These are phyloP conservation scores for Pentalonia nigronervosa DNA, from an alignment of 1,140 invertebrate genomes.

Conservation along the genomic window DNA sequence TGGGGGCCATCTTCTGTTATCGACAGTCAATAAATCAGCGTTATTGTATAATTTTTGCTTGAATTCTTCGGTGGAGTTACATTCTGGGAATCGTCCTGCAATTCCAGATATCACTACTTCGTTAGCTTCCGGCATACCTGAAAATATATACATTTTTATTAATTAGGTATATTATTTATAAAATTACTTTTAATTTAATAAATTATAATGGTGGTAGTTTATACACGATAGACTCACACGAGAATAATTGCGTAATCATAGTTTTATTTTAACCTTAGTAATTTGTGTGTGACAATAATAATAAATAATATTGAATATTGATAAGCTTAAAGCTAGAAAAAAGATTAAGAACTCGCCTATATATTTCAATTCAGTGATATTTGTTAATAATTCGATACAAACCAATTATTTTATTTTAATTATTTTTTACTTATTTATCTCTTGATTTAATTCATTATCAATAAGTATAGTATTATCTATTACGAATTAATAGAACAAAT, in stretches of 20 bases:
- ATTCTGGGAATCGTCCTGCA: conserved; percentile 71
- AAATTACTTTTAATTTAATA: not conserved
- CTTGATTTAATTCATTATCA: not conserved
- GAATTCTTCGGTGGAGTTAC: conserved; percentile 71
- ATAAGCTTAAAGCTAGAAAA: not conserved
- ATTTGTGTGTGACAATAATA: not conserved
- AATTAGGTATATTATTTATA: too few relatives aligned
- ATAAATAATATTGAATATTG: not conserved
- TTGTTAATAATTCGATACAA: not conserved
- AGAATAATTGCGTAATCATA: not conserved
- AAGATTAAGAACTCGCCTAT: not conserved
- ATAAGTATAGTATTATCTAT: not conserved
- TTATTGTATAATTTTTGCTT: conserved; percentile 68
- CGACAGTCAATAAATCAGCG: conserved; percentile 71
- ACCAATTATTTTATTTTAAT: not conserved
- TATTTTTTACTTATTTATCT: not conserved
- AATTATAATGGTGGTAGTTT: not conserved
- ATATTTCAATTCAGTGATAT: not conserved
- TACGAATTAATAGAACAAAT: not conserved
- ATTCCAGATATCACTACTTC: conserved; percentile 73
- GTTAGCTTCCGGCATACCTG: conserved; percentile 60
- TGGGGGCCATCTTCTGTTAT: conserved; percentile 67
- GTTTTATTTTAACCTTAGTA: not conserved
- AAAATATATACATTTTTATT: not conserved
- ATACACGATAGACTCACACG: not conserved